A percentile compares a stretch with the other conserved stretches of the same genome.
These are phyloP conservation scores for Cenopis cana DNA, from an alignment of 2,888 invertebrate species.

Conservation along the genomic window DNA sequence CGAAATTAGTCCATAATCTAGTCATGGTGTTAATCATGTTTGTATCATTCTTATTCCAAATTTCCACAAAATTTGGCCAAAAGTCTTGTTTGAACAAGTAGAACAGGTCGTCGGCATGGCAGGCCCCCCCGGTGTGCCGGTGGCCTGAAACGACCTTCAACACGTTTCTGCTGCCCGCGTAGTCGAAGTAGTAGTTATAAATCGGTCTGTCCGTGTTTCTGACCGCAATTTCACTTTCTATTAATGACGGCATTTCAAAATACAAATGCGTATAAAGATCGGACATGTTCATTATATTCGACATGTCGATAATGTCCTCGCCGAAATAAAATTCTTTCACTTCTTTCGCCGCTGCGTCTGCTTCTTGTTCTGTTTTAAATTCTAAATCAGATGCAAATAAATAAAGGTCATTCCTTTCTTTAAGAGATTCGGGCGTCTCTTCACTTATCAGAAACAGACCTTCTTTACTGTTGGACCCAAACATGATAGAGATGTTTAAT, in stretches of 20 bases:
- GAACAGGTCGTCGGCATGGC: conserved; percentile 75
- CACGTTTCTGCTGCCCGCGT: conserved; percentile 69
- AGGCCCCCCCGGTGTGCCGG: conserved; percentile 62
- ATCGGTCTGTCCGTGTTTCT: conserved; percentile 56
- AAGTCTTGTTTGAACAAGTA: conserved; percentile 68
- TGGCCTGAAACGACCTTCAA: conserved; percentile 62
- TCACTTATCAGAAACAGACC: conserved; percentile 61
- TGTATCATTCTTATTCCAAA: conserved; percentile 57
- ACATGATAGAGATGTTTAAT: conserved; percentile 62
- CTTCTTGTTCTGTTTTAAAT: conserved; percentile 65
- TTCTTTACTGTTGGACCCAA: conserved; percentile 71
- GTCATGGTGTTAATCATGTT: conserved; percentile 68
- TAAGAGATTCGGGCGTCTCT: conserved; percentile 57
- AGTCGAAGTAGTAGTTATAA: conserved; percentile 73
- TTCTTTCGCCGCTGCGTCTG: conserved; percentile 56
- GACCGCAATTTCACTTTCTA: conserved; percentile 63
- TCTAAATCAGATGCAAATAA: conserved; percentile 73
- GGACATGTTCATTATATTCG: conserved; percentile 63
- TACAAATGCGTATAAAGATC: conserved; percentile 73
- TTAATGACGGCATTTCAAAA: conserved; percentile 70
- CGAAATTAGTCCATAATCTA: conserved; percentile 75
- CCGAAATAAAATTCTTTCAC: conserved; percentile 75
- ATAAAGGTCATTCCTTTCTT: conserved; percentile 62
- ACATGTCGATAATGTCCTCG: conserved; percentile 72
- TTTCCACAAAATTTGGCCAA: conserved; percentile 54